Percentiles rank a stretch among this genome's conserved stretches.
Conservation (phyloP, 2,888 invertebrate genomes). For the Busseola fusca region DNA sequence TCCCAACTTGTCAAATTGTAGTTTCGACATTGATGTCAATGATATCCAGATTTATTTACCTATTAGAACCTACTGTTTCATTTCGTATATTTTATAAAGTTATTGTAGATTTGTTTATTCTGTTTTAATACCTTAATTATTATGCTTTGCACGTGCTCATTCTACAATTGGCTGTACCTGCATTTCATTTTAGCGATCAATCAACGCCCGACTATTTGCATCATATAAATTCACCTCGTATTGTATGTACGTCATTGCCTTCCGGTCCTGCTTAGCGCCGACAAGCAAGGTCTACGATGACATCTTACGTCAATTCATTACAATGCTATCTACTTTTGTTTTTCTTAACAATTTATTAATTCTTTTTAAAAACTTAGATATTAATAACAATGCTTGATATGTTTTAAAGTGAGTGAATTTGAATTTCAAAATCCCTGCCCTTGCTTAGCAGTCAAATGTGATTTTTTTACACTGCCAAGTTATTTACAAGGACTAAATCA, state of each 20-base stretch:
- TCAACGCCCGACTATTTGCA: constrained; percentile 66
- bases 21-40: constrained; percentile 38
- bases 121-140: constrained; percentile 33
- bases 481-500: constrained; percentile 6
- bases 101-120: constrained; percentile 30
- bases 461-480: constrained; percentile 20
- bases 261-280: constrained; percentile 68
- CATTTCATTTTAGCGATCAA: constrained; percentile 63
- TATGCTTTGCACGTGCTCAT: constrained; percentile 55
- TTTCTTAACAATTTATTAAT: constrained; percentile 21
- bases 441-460: constrained; percentile 20
- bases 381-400: not conserved
- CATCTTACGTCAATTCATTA: constrained; percentile 56
- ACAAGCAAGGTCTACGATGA: constrained; percentile 66
- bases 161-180: constrained; percentile 56
- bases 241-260: constrained; percentile 70
- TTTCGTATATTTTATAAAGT: not conserved
- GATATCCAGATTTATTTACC: constrained; percentile 24
- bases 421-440: constrained; percentile 9
- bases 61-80: constrained; percentile 13
- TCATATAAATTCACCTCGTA: constrained; percentile 72
- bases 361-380: not conserved
- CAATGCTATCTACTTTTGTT: constrained; percentile 52
- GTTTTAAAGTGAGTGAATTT: not conserved
- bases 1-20: constrained; percentile 21